These are phyloP conservation scores for Ferrisia virgata DNA, from an alignment of 2,888 invertebrate genomes.

Conservation along the genomic window DNA sequence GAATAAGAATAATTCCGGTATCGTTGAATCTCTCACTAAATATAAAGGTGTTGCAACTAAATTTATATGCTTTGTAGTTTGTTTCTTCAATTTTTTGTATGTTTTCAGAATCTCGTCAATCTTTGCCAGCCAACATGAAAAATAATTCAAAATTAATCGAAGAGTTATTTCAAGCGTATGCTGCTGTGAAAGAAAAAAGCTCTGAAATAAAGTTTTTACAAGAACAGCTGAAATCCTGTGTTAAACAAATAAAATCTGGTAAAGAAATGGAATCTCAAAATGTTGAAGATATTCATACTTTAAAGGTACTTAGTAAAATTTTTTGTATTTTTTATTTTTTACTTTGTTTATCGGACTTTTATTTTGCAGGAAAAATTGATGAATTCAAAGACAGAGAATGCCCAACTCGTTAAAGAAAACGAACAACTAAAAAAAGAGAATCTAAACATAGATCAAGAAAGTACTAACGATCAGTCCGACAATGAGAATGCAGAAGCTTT, in stretches of 20 bases:
- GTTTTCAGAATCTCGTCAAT: neutral
- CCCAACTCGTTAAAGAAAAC: neutral
- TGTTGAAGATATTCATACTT: neutral
- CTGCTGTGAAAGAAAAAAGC: constrained; percentile 5
- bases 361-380: neutral
- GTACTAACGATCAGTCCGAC: neutral
- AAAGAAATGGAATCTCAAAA: neutral
- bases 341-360: no score
- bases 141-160: neutral
- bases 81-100: neutral
- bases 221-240: neutral
- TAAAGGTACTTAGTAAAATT: neutral
- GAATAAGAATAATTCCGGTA: neutral
- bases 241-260: neutral
- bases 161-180: neutral
- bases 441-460: neutral
- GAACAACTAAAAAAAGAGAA: neutral
- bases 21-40: neutral
- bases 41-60: neutral
- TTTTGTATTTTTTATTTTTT: no score
- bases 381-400: neutral
- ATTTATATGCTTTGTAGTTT: neutral
- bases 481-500: neutral
- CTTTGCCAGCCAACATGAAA: neutral
- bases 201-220: neutral